Evolutionary conservation across 2,797 vertebrate species (phyloP), one percentile per base, ranked within the genome.

Genomic region (Diplodus sargus): DNA sequence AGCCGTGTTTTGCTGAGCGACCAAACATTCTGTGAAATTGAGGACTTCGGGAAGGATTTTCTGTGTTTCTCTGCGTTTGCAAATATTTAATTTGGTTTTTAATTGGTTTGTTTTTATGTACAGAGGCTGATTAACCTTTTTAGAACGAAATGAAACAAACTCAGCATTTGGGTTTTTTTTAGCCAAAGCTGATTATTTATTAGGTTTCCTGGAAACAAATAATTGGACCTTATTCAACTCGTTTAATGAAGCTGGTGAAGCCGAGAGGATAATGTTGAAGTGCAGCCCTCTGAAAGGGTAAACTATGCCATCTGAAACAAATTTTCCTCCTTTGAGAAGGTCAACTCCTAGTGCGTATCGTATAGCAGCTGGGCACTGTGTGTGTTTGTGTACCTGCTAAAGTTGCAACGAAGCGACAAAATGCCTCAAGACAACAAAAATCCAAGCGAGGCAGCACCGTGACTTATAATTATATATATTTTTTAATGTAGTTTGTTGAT

Each of bases 291-390:
- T 18, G 23, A n/a, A 39, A 58, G 15, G 28, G 28, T 60, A 70
- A 69, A 58, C 54, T n/a, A 0, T 42, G 18, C n/a, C 74, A 89
- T 82, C 78, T 88, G 83, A 87, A 73, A 73, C 68, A 10, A 10
- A 84, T 87, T 78, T 82, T 17, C 47, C 2, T 73, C 48, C n/a
- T 74, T 73, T 54, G 18, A 60, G 59, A 58, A 25, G 48, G 75
- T 81, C 57, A 65, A 42, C 48, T 64, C 60, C 6, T 48, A 16
- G 49, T 45, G 17, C 9, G 15, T 39, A 45, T 66, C 39, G 14
- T 22, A 5, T 17, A 53, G 15, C 59, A 67, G 39, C 70, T 43
- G 72, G 51, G 43, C 74, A 22, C 28, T 45, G 5, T 48, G 22
- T 66, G 67, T 63, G 79, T 67, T 60, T 80, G 51, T 39, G 53